phyloP scores from a whole-genome alignment of 2,113 vertebrate species.

The Myxocyprinus asiaticus region DNA sequence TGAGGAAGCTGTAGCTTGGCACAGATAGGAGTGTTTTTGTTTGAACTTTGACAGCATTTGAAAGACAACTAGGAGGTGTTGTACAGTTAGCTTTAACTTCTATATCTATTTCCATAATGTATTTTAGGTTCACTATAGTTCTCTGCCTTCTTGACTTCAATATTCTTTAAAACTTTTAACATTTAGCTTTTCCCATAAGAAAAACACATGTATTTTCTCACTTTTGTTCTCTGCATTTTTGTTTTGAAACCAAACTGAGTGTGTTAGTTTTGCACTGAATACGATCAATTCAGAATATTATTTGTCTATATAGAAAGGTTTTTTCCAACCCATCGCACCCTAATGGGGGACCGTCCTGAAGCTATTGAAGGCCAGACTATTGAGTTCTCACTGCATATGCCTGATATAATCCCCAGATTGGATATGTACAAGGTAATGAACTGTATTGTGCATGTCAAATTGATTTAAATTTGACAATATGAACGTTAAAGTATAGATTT shows the following conservation, averaged over 20 bases:
- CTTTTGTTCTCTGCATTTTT: background rate
- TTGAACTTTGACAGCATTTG: background rate
- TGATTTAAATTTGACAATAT: slow-evolving; percentile 19
- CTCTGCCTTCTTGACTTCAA: background rate
- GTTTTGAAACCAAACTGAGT: background rate
- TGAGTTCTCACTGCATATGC: slow-evolving; percentile 72
- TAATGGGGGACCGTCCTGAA: slow-evolving; percentile 75
- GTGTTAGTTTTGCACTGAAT: background rate
- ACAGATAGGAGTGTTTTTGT: background rate
- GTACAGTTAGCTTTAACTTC: too few species aligned
- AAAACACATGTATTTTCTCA: too few species aligned
- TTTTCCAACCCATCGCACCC: slow-evolving; percentile 75
- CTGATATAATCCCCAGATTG: slow-evolving; percentile 67
- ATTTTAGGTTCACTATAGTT: too few species aligned
- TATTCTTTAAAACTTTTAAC: background rate
- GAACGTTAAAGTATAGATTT: too few species aligned
- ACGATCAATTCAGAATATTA: background rate
- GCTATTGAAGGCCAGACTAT: slow-evolving; percentile 76
- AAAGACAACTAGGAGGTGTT: slow-evolving; percentile 2
- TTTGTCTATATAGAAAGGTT: slow-evolving; percentile 63
- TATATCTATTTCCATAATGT: too few species aligned
- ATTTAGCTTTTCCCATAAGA: too few species aligned
- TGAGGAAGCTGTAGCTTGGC: background rate
- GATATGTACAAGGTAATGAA: too few species aligned
- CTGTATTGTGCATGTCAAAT: slow-evolving; percentile 65